phyloP scores from a whole-genome alignment of 1,140 invertebrate genomes.

The Dreissena rostriformis region DNA sequence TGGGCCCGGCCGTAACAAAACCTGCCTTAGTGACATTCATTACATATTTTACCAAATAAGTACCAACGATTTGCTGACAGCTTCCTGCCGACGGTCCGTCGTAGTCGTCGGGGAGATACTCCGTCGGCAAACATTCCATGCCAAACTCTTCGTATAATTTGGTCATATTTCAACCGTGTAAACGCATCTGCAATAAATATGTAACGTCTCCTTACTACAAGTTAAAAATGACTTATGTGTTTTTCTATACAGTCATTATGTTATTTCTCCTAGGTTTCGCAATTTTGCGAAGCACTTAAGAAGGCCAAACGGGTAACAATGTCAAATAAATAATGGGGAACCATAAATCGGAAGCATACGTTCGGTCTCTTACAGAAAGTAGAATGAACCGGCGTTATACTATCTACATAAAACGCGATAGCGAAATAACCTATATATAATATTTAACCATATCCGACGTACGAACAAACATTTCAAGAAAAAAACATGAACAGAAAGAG shows the following conservation, averaged over 20 bases:
- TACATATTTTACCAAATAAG: neutral
- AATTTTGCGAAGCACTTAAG: neutral
- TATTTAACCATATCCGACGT: neutral
- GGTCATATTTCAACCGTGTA: conserved; percentile 39
- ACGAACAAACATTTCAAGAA: neutral
- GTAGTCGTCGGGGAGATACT: conserved; percentile 57
- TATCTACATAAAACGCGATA: neutral
- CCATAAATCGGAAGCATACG: neutral
- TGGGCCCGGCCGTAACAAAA: neutral
- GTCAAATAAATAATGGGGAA: neutral
- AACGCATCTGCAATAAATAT: conserved; percentile 3
- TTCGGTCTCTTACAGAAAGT: neutral
- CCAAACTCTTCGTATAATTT: conserved; percentile 46
- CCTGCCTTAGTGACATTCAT: neutral
- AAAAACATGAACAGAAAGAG: too few relatives aligned
- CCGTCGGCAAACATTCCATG: conserved; percentile 23
- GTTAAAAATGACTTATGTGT: too few relatives aligned
- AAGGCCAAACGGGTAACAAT: neutral
- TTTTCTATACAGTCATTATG: too few relatives aligned
- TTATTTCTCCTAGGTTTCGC: too few relatives aligned
- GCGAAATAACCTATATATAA: neutral
- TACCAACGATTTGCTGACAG: conserved; percentile 30
- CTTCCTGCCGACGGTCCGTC: conserved; percentile 25
- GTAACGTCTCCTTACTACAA: too few relatives aligned
- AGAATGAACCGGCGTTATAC: neutral